Conservation (phyloP, 2,888 invertebrate species). For the Tineola bisselliella region DNA sequence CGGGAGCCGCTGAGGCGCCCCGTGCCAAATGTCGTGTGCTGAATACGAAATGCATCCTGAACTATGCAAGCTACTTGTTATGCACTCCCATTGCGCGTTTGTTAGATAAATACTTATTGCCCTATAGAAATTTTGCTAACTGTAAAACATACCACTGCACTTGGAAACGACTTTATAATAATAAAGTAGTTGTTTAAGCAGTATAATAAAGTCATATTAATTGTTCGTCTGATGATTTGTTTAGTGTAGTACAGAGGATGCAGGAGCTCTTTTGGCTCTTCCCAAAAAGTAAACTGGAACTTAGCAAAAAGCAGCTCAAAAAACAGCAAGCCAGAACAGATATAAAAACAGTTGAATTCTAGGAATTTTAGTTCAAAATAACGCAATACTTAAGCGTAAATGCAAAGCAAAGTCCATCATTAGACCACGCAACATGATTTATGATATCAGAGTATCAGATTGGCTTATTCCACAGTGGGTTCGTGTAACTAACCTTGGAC, state of each 20-base stretch:
- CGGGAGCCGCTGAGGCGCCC: constrained; percentile 21
- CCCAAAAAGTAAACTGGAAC: no score
- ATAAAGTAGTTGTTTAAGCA: no score
- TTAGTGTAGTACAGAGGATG: no score
- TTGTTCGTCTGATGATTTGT: no score
- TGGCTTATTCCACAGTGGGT: not conserved
- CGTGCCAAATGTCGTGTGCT: constrained; percentile 44
- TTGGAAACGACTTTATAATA: not conserved
- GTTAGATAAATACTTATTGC: constrained; percentile 4
- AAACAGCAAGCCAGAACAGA: no score
- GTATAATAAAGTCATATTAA: no score
- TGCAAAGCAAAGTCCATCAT: not conserved
- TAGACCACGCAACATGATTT: not conserved
- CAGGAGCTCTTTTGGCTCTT: no score
- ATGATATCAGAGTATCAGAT: not conserved
- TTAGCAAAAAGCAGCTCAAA: no score
- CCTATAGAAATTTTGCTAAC: not conserved
- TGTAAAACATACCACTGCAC: not conserved
- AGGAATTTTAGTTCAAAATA: not conserved
- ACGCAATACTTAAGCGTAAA: not conserved
- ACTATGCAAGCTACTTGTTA: constrained; percentile 2
- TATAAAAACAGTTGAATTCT: not conserved
- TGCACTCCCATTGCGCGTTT: not conserved
- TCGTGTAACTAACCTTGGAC: constrained; percentile 8
- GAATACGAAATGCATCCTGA: constrained; percentile 44